These are phyloP conservation scores for Anabacerthia variegaticeps DNA, from an alignment of 2,797 vertebrate genomes.

Conservation along the genomic window DNA sequence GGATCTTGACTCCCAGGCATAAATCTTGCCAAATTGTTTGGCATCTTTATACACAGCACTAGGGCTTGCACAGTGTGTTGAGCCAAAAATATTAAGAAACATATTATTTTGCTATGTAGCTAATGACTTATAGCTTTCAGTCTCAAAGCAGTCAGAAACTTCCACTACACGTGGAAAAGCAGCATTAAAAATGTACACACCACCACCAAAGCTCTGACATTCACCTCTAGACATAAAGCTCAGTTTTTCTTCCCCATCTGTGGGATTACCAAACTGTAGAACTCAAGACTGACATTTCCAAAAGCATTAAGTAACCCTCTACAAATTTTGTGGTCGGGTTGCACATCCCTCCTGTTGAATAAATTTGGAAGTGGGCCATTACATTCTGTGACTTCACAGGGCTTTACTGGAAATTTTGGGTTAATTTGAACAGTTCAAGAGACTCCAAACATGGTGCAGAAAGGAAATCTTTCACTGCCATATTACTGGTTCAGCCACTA, in stretches of 20 bases:
- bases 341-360: neutral
- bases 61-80: neutral
- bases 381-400: neutral
- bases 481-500: neutral
- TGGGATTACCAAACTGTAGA: neutral
- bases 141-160: neutral
- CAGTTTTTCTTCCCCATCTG: neutral
- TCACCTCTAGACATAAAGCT: neutral
- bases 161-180: neutral
- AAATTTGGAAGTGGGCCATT: neutral
- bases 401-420: neutral
- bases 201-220: neutral
- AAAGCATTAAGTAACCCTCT: neutral
- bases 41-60: neutral
- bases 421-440: neutral
- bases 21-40: constrained; percentile 37
- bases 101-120: neutral
- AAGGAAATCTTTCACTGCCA: neutral
- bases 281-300: neutral
- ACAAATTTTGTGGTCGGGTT: neutral
- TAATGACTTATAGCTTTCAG: neutral
- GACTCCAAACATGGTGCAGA: neutral
- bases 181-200: neutral
- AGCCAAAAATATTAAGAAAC: constrained; percentile 40
- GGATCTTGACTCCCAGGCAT: neutral